These are phyloP conservation scores for Lanistes nyassanus DNA, from an alignment of 1,140 invertebrate genomes.

Conservation along the genomic window DNA sequence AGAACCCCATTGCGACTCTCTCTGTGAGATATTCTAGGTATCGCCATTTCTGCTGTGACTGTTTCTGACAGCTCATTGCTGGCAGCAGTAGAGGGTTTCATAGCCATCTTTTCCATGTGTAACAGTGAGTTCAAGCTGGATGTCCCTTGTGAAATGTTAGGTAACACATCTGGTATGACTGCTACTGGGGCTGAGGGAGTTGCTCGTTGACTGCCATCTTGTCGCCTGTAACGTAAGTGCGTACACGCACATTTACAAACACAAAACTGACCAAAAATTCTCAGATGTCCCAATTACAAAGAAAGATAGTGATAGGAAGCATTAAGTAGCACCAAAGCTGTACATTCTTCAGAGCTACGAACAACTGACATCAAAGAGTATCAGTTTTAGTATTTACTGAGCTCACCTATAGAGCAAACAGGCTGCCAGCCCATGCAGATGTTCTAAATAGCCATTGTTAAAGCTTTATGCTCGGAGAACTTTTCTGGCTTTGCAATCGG, in stretches of 20 bases:
- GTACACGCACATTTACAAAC: background rate
- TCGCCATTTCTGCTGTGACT: background rate
- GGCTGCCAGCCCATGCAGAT: too few relatives aligned
- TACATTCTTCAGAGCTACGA: too few relatives aligned
- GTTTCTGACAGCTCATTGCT: conserved; percentile 13
- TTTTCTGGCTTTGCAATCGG: too few relatives aligned
- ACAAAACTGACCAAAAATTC: too few relatives aligned
- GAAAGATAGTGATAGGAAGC: too few relatives aligned
- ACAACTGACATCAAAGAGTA: too few relatives aligned
- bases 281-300: too few relatives aligned
- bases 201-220: conserved; percentile 30
- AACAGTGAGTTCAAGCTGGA: conserved; percentile 10
- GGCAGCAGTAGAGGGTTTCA: conserved; percentile 31
- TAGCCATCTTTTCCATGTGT: conserved; percentile 17
- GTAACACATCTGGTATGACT: conserved; percentile 24
- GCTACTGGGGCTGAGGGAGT: conserved; percentile 28
- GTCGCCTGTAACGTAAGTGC: conserved; percentile 16
- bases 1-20: conserved; percentile 25
- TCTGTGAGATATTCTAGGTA: conserved; percentile 9
- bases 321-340: too few relatives aligned
- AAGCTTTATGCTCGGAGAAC: too few relatives aligned
- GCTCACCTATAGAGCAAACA: too few relatives aligned
- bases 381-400: too few relatives aligned
- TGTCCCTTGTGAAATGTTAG: conserved; percentile 23
- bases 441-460: too few relatives aligned